Evolutionary conservation across 2,113 vertebrate genomes (phyloP).

Genomic region (Phyllostomus discolor): DNA sequence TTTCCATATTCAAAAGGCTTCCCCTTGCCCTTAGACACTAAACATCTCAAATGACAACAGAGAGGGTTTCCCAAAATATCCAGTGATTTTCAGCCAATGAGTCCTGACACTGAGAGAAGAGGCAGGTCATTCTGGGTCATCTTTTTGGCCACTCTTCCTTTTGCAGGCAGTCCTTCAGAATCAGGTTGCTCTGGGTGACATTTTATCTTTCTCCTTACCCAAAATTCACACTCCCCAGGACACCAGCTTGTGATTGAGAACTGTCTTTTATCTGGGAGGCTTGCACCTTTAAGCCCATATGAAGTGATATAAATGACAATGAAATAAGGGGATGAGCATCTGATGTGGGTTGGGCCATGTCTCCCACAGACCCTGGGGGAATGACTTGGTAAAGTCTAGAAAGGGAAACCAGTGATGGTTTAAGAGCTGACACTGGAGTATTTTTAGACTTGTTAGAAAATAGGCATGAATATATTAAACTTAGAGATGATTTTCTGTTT

Average conservation of each 20-base stretch:
- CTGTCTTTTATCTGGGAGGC: neutral
- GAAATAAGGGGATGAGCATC: neutral
- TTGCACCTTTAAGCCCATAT: neutral
- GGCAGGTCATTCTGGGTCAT: neutral
- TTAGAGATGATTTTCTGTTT: neutral
- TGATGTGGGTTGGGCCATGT: neutral
- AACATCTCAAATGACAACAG: conserved; percentile 28
- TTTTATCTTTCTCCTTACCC: neutral
- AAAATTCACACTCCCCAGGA: neutral
- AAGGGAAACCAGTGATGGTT: neutral
- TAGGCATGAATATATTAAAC: neutral
- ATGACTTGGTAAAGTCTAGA: neutral
- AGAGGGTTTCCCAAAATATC: conserved; percentile 40
- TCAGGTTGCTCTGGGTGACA: neutral
- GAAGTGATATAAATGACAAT: neutral
- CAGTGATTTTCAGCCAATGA: neutral
- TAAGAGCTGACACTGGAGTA: neutral
- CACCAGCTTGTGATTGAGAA: neutral
- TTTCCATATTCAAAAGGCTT: neutral
- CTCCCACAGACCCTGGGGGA: neutral
- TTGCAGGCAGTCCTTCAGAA: neutral
- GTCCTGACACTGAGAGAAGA: neutral
- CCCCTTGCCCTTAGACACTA: neutral
- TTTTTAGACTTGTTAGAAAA: conserved; percentile 6
- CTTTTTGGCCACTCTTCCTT: neutral